Conservation (phyloP, 1,140 invertebrate species). For the Vanessa tameamea region DNA sequence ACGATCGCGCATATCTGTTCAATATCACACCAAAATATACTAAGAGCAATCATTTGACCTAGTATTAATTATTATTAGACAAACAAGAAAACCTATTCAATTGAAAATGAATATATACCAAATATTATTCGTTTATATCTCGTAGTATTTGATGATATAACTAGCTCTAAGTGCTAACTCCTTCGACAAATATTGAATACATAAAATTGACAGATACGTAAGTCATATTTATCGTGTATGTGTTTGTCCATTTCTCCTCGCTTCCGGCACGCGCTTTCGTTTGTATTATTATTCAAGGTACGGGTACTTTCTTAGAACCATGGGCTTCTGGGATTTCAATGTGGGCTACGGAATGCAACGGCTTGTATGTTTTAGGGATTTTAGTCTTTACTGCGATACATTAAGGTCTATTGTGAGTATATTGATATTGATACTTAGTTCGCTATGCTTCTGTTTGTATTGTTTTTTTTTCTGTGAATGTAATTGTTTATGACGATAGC, state of each 20-base stretch:
- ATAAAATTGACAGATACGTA: neutral
- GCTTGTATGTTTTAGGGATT: neutral
- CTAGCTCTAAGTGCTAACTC: neutral
- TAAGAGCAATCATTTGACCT: neutral
- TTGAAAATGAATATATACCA: neutral
- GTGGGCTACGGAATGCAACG: neutral
- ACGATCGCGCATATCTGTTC: no score
- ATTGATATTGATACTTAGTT: neutral
- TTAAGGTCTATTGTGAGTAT: neutral
- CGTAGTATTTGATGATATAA: neutral
- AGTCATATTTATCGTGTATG: constrained; percentile 15
- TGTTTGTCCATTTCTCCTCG: constrained; percentile 41
- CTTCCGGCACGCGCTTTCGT: constrained; percentile 56
- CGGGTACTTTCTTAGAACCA: constrained; percentile 51
- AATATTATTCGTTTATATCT: neutral
- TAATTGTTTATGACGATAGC: neutral
- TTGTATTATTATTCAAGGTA: constrained; percentile 54
- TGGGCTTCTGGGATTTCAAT: constrained; percentile 21
- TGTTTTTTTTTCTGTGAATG: neutral
- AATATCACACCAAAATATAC: no score
- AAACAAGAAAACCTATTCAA: no score
- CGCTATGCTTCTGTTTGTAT: neutral
- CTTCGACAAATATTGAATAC: constrained; percentile 9
- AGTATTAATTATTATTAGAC: no score
- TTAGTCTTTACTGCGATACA: neutral